Evolutionary conservation across 30 jellyfish, hydroid and myxozoan genomes (phyloP).

Genomic region (Hydra vulgaris): DNA sequence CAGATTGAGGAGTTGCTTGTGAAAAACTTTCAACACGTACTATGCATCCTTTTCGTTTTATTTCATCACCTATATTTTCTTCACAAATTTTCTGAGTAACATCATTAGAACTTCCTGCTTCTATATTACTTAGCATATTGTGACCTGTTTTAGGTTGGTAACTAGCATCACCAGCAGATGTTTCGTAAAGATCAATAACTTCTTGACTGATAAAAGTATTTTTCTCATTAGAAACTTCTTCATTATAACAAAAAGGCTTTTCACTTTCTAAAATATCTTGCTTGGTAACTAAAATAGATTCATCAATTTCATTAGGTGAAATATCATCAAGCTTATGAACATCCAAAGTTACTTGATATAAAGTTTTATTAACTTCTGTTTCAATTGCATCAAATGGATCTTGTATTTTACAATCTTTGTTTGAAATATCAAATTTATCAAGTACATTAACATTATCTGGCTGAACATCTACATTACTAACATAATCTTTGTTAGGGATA

Average conservation of each 20-base stretch:
- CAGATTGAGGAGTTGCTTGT: slow-evolving; percentile 8
- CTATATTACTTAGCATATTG: background rate
- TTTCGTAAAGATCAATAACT: slow-evolving; percentile 14
- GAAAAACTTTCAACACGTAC: slow-evolving; percentile 28
- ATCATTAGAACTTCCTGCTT: background rate
- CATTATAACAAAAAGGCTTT: background rate
- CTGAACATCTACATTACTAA: too few relatives aligned
- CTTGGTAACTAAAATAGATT: background rate
- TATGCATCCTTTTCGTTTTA: slow-evolving; percentile 11
- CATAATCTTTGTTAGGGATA: background rate
- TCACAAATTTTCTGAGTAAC: background rate
- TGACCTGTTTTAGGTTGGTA: background rate
- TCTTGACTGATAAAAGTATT: background rate
- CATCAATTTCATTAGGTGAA: background rate
- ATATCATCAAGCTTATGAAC: background rate
- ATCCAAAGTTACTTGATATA: background rate
- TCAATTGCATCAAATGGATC: background rate
- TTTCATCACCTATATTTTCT: background rate
- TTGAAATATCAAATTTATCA: background rate
- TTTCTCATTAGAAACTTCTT: background rate
- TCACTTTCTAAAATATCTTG: background rate
- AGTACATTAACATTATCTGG: background rate
- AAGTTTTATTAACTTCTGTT: background rate
- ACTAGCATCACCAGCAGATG: background rate
- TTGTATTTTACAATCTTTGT: background rate